Conservation (phyloP, 2,888 invertebrate genomes). For the Holacanthella duospinosa region DNA sequence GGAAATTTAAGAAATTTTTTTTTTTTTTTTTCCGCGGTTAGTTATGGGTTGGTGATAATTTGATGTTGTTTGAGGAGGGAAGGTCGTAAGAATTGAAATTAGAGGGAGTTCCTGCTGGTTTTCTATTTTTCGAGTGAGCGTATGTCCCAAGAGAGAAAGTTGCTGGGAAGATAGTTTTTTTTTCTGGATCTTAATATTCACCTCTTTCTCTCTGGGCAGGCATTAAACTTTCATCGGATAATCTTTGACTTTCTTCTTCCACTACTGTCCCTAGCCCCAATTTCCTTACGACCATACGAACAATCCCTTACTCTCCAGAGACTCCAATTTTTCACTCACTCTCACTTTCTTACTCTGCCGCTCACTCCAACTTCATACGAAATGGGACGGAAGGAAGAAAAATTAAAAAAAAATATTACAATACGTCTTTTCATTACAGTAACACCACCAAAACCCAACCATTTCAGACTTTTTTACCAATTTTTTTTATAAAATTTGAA, state of each 20-base stretch:
- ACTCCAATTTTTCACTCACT: too few relatives aligned
- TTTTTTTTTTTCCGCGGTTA: not conserved
- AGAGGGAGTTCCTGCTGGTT: not conserved
- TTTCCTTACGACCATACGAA: not conserved
- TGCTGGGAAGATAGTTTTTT: not conserved
- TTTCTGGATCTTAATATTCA: slow-evolving; percentile 31
- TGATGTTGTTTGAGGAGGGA: not conserved
- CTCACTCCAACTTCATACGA: too few relatives aligned
- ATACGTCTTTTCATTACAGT: too few relatives aligned
- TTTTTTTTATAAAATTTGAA: too few relatives aligned
- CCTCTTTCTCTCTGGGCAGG: slow-evolving; percentile 23
- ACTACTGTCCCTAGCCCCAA: slow-evolving; percentile 11
- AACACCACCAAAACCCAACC: too few relatives aligned
- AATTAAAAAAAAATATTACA: not conserved
- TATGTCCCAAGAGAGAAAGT: not conserved
- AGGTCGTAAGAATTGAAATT: not conserved
- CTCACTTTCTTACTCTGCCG: too few relatives aligned
- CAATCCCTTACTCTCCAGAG: not conserved
- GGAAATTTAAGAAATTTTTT: too few relatives aligned
- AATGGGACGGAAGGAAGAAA: too few relatives aligned
- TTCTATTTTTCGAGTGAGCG: not conserved
- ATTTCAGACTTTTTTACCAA: too few relatives aligned
- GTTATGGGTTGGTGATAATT: not conserved
- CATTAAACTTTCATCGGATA: slow-evolving; percentile 36
- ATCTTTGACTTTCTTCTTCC: slow-evolving; percentile 31